These are phyloP conservation scores for Glyptemys insculpta DNA, from an alignment of 2,797 vertebrate species.

Conservation along the genomic window DNA sequence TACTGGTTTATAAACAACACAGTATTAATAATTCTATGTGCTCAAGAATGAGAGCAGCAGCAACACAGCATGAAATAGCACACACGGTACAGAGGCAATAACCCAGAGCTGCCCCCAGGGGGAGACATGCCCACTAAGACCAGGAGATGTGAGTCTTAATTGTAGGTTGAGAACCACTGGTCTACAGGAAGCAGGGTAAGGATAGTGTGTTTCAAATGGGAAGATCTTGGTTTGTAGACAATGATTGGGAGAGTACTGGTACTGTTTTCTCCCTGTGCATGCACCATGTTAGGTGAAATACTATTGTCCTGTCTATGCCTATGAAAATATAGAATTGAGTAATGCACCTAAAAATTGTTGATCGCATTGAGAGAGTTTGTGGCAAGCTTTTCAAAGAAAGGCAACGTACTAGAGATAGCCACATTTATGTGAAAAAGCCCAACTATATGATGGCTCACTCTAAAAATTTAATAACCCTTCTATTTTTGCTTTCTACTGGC, in stretches of 20 bases:
- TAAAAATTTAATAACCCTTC: constrained; percentile 17
- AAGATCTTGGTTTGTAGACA: neutral
- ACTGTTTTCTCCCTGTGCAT: neutral
- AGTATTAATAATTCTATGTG: neutral
- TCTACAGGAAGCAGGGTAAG: neutral
- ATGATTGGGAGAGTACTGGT: neutral
- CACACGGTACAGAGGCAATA: neutral
- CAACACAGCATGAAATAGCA: neutral
- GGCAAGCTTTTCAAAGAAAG: neutral
- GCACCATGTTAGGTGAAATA: neutral
- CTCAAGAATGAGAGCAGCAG: neutral
- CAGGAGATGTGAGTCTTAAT: neutral
- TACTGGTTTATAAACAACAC: neutral
- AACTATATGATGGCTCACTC: neutral
- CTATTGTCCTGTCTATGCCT: neutral
- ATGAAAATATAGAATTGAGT: neutral
- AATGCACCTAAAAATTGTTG: neutral
- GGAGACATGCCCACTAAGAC: neutral
- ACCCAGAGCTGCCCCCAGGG: neutral
- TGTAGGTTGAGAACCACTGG: neutral
- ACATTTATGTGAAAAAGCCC: neutral
- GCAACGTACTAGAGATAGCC: neutral
- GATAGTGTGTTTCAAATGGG: neutral
- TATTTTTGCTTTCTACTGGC: constrained; percentile 39
- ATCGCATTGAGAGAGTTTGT: neutral